Evolutionary conservation across 2,888 invertebrate genomes (phyloP), one percentile per base, ranked within the genome.

Genomic region (Idaea straminata): DNA sequence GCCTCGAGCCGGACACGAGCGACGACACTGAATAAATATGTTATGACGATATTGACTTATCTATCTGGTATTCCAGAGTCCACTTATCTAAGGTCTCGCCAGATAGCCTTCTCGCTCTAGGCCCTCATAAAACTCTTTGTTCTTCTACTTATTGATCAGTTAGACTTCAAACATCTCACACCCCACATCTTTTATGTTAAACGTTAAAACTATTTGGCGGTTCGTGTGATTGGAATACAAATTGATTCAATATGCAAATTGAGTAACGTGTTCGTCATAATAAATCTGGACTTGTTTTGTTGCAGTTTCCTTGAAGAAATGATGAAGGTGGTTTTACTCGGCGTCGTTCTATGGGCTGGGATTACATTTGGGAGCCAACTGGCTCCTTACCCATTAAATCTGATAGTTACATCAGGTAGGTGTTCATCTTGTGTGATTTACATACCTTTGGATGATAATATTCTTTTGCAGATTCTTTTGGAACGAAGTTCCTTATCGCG

Each of bases 301-400:
- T 92, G 70, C 85, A 93, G 93, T 79, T 86, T 93, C 80, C 81
- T 92, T 76, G 93, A 93, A 80, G 93, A 93, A 88, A 89, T 92
- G 84, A 88, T 83, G 85, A 93, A 91, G 85, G 85, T 91, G 86
- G 82, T 91, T 66, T 69, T 91, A 68, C 85, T 92, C 65, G 92
- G 92, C 64, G 83, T 93, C 58, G 87, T 92, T 76, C 75, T 93
- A 67, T 93, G 93, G 93, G 88, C 85, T 35, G 92, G 91, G 59
- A 83, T 92, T 68, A 85, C 89, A 4, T 91, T 91, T 67, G 93
- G 92, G 64, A 87, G 86, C 71, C 86, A 84, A 64, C 84, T 92
- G n/a, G 87, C 88, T 66, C 93, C 93, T 0, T 93, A 92, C 67
- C 92, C 93, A 0, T 76, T 93, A 15, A 93, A 91, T 73, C 73